Conservation (phyloP, 2,797 vertebrate genomes). For the Enteromius treurensis region DNA sequence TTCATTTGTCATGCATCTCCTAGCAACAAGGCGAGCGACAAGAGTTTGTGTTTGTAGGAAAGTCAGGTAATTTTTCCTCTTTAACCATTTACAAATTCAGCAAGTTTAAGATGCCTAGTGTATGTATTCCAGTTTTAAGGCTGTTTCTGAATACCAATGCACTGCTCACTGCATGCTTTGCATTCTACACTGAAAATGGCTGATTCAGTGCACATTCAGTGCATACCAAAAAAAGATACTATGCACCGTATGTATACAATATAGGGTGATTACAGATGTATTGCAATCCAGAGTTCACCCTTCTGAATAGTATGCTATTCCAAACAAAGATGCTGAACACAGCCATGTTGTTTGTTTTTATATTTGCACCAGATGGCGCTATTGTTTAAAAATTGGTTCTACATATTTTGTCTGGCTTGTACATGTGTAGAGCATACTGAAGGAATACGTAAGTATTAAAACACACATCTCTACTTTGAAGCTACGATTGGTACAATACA, state of each 20-base stretch:
- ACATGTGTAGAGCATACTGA: too few relatives aligned
- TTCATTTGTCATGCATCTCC: background rate
- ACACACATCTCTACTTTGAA: background rate
- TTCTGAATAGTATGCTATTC: background rate
- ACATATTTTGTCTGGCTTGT: background rate
- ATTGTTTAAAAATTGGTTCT: background rate
- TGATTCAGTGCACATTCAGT: background rate
- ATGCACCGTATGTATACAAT: background rate
- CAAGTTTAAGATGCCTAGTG: background rate
- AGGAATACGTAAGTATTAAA: background rate
- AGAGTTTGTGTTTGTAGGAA: background rate
- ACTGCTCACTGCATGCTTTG: background rate
- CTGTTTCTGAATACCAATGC: background rate
- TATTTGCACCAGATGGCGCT: constrained; percentile 48
- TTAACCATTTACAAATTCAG: background rate
- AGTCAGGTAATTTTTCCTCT: background rate
- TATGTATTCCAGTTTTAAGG: background rate
- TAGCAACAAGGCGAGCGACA: background rate
- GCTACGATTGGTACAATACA: background rate
- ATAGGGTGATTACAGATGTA: background rate
- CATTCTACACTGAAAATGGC: too few relatives aligned
- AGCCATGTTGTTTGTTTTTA: background rate
- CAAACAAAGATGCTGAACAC: background rate
- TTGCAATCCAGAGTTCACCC: background rate
- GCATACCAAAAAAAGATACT: background rate